Evolutionary conservation across 2,113 vertebrate genomes (phyloP), one percentile per base, ranked within the genome.

Genomic region (Silurus asotus): DNA sequence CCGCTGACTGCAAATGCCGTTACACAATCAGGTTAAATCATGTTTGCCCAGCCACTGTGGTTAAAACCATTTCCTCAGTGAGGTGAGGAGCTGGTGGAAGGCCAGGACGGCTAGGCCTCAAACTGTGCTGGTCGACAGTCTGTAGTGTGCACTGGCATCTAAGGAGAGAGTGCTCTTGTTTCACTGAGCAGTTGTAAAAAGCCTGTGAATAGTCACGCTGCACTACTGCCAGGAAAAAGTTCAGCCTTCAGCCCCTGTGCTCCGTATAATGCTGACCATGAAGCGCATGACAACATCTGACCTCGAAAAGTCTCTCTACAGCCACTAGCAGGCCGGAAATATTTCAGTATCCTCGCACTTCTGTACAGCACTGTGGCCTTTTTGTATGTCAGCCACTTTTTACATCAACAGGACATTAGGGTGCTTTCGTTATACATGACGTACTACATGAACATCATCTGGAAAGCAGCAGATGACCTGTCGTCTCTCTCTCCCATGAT

Each of bases 181-280:
- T 93, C 93, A 92, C 93, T 93, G 94, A 92, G 88, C 86, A 93
- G 92, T 93, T 93, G 93, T 92, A 94, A 94, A 92, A 94, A 93
- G 92, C 87, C 92, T 62, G 91, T 87, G 91, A 93, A 93, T 93
- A 94, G 92, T 93, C 93, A 91, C 89, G 93, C 93, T 92, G 90
- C 91, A 92, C 88, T 89, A 91, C 90, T 89, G 90, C 91, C 93
- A 93, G 90, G 86, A 87, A 87, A 83, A 72, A 75, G 80, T 76
- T 65, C 70, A 77, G 70, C 59, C 59, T 61, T 82, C 48, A 23
- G 59, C 11, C 58, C 11, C 48, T 75, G 70, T 23, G 25, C 84
- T 81, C 28, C 59, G 67, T 62, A 87, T 87, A 76, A 87, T 49
- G 59, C 45, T 76, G 70, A 62, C 59, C 80, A 67, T 62, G 51